Evolutionary conservation across 1,140 invertebrate genomes (phyloP).

Genomic region (Mesaphorura yosii): DNA sequence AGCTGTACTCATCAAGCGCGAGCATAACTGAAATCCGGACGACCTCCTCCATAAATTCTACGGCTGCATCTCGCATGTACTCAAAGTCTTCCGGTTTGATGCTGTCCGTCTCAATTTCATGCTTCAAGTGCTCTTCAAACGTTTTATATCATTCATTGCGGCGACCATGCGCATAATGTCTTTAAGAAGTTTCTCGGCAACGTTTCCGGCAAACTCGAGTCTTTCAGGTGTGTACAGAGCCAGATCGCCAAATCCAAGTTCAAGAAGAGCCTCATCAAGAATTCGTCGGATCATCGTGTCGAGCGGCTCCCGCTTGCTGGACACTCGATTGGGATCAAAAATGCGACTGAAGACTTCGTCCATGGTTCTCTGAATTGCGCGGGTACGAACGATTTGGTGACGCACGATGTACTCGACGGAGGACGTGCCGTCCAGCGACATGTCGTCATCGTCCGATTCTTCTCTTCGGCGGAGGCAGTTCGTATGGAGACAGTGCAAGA

Average conservation of each 20-base stretch:
- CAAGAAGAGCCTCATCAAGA: background rate
- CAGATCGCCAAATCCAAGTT: background rate
- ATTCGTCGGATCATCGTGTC: conserved; percentile 6
- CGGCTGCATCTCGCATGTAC: background rate
- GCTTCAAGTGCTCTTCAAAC: conserved; percentile 8
- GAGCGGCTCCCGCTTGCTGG: background rate
- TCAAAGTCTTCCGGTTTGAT: conserved; percentile 12
- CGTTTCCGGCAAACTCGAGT: too few relatives aligned
- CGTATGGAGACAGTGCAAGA: background rate
- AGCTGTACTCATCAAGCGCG: conserved; percentile 13
- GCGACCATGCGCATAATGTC: too few relatives aligned
- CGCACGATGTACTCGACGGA: conserved; percentile 24
- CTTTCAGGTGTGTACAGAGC: too few relatives aligned
- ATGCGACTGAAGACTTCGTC: conserved; percentile 14
- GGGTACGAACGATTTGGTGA: conserved; percentile 7
- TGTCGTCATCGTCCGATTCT: background rate
- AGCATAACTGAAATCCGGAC: conserved; percentile 10
- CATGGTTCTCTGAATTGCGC: too few relatives aligned
- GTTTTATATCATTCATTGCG: too few relatives aligned
- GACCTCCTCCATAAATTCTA: conserved; percentile 15
- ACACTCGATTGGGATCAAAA: conserved; percentile 6
- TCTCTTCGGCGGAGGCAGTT: too few relatives aligned
- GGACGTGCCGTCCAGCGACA: conserved; percentile 14
- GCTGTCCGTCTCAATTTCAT: conserved; percentile 13
- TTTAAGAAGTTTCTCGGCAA: too few relatives aligned